Evolutionary conservation across 2,113 vertebrate species (phyloP).

Genomic region (Salvelinus alpinus): DNA sequence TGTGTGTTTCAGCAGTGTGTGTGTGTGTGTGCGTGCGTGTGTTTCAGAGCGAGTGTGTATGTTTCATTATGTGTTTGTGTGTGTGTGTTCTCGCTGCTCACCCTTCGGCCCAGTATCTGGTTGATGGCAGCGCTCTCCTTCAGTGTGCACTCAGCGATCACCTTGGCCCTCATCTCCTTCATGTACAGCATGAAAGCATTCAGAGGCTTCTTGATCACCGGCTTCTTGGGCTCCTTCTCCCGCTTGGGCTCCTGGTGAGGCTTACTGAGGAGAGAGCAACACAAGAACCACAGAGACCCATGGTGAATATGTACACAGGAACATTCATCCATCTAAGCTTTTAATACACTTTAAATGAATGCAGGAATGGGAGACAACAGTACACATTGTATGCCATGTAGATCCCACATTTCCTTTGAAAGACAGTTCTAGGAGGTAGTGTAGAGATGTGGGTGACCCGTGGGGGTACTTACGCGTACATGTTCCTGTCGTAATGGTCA

Average conservation of each 20-base stretch:
- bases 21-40: not conserved
- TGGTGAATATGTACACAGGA: too few relatives aligned
- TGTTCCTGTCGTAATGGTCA: slow-evolving; percentile 87
- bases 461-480: slow-evolving; percentile 77
- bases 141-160: slow-evolving; percentile 97
- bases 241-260: slow-evolving; percentile 87
- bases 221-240: slow-evolving; percentile 97
- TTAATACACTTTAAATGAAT: too few relatives aligned
- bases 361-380: too few relatives aligned
- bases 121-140: slow-evolving; percentile 99
- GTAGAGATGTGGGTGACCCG: not conserved
- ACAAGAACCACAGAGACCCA: not conserved
- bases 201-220: slow-evolving; percentile 97
- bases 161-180: slow-evolving; percentile 99
- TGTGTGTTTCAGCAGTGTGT: not conserved
- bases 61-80: slow-evolving; percentile 12
- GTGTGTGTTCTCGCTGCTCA: slow-evolving; percentile 63
- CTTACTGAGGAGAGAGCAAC: slow-evolving; percentile 75
- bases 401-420: too few relatives aligned
- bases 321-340: too few relatives aligned
- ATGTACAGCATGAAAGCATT: slow-evolving; percentile 99
- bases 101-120: slow-evolving; percentile 96
- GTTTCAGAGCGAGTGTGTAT: not conserved
- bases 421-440: not conserved
- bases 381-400: too few relatives aligned